Conservation (phyloP, 2,888 invertebrate species). For the Noctua janthina region DNA sequence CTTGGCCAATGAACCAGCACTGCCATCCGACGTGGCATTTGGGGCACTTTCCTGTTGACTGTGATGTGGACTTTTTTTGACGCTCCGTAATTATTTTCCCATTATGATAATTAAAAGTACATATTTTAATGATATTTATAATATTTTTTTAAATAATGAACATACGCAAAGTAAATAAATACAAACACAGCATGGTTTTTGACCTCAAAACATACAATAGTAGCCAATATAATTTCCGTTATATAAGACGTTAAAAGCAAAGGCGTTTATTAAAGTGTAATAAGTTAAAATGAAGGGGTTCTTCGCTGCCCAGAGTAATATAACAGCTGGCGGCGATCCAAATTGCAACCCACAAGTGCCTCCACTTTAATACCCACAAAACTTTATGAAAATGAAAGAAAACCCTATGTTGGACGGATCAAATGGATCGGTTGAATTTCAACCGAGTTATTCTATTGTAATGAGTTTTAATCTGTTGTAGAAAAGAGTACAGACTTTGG, state of each 20-base stretch:
- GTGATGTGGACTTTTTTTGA: not conserved
- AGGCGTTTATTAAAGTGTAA: constrained; percentile 78
- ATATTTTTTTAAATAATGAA: not conserved
- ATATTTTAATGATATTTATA: not conserved
- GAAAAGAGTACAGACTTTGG: not conserved
- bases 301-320: constrained; percentile 71
- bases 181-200: not conserved
- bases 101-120: not conserved
- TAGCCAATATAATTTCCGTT: constrained; percentile 19
- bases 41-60: not conserved
- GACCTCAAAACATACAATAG: not conserved
- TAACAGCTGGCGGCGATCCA: constrained; percentile 79
- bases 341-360: constrained; percentile 76
- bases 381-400: constrained; percentile 84
- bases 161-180: not conserved
- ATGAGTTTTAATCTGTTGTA: constrained; percentile 4
- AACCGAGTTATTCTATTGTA: not conserved
- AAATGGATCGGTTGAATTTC: constrained; percentile 23
- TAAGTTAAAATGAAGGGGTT: constrained; percentile 79
- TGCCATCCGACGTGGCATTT: not conserved
- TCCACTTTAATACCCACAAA: constrained; percentile 82
- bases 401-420: constrained; percentile 35
- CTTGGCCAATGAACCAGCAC: not conserved
- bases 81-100: not conserved
- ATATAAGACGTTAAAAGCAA: constrained; percentile 39